Conservation (phyloP, 2,888 invertebrate genomes). For the Lasioglossum leucozonium region DNA sequence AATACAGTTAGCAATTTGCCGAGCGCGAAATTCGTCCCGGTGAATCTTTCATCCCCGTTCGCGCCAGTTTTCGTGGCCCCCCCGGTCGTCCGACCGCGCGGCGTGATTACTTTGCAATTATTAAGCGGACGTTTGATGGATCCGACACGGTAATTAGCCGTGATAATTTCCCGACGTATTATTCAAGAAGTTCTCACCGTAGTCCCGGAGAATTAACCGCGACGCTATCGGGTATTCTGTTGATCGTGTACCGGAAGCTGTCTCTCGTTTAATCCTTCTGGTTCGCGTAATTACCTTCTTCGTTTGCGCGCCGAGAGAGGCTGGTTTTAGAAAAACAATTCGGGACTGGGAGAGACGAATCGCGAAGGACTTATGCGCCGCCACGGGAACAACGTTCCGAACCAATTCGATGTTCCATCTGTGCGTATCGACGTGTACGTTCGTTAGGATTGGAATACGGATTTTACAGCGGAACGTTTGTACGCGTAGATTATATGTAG, state of each 20-base stretch:
- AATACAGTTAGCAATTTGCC: neutral
- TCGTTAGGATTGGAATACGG: too few species aligned
- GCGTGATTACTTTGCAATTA: slow-evolving; percentile 32
- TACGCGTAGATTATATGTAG: too few species aligned
- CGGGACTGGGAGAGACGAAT: neutral
- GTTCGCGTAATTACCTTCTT: neutral
- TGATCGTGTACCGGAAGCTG: neutral
- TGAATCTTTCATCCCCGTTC: slow-evolving; percentile 28
- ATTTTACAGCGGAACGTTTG: too few species aligned
- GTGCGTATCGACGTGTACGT: neutral
- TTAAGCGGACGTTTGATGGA: slow-evolving; percentile 4
- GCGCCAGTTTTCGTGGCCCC: neutral
- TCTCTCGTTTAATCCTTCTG: neutral
- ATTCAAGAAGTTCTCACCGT: neutral
- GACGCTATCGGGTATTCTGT: neutral
- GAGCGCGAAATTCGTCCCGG: neutral
- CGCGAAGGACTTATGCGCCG: too few species aligned
- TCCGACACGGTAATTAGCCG: slow-evolving; percentile 24
- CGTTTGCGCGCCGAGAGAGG: neutral
- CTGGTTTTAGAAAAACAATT: neutral
- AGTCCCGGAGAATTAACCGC: neutral
- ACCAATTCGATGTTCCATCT: neutral
- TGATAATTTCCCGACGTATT: slow-evolving; percentile 21
- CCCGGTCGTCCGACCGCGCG: neutral
- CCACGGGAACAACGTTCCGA: neutral